phyloP scores from a whole-genome alignment of 1,140 invertebrate species.

The Diorhabda sublineata region DNA sequence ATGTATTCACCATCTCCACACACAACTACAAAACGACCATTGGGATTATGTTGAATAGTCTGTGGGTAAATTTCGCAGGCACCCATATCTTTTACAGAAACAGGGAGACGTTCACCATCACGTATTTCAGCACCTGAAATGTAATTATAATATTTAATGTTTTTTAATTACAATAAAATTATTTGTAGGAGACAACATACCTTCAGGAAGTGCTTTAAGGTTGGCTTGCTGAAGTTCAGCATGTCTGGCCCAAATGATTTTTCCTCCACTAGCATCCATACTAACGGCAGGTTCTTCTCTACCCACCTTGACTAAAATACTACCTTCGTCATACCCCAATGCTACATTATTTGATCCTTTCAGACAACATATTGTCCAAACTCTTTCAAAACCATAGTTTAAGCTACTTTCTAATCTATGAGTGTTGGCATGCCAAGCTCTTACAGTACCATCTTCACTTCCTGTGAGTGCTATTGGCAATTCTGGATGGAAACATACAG shows the following conservation, averaged over 20 bases:
- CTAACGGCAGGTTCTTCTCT: slow-evolving; percentile 98
- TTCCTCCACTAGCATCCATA: slow-evolving; percentile 96
- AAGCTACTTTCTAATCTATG: slow-evolving; percentile 93
- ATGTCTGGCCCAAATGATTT: slow-evolving; percentile 98
- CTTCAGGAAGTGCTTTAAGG: slow-evolving; percentile 77
- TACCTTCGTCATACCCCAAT: slow-evolving; percentile 94
- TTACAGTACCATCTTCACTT: slow-evolving; percentile 94
- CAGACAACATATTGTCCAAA: slow-evolving; percentile 96
- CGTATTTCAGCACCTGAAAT: slow-evolving; percentile 65
- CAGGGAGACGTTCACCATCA: slow-evolving; percentile 88
- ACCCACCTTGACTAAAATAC: slow-evolving; percentile 95
- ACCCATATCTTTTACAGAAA: slow-evolving; percentile 98
- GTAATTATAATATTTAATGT: not conserved
- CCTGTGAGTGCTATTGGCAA: slow-evolving; percentile 95
- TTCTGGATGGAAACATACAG: slow-evolving; percentile 94
- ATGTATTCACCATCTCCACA: slow-evolving; percentile 99
- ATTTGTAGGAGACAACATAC: slow-evolving; percentile 34
- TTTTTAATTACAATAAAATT: not conserved
- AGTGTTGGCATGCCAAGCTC: slow-evolving; percentile 98
- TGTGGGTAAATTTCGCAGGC: slow-evolving; percentile 99
- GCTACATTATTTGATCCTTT: slow-evolving; percentile 96
- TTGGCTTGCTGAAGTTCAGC: slow-evolving; percentile 98
- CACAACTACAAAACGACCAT: slow-evolving; percentile 97
- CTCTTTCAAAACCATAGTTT: slow-evolving; percentile 97
- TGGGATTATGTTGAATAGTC: slow-evolving; percentile 96